A percentile compares a stretch with the other conserved stretches of the same genome.
Evolutionary conservation across 2,113 vertebrate species (phyloP).

Genomic region (Alectura lathami): DNA sequence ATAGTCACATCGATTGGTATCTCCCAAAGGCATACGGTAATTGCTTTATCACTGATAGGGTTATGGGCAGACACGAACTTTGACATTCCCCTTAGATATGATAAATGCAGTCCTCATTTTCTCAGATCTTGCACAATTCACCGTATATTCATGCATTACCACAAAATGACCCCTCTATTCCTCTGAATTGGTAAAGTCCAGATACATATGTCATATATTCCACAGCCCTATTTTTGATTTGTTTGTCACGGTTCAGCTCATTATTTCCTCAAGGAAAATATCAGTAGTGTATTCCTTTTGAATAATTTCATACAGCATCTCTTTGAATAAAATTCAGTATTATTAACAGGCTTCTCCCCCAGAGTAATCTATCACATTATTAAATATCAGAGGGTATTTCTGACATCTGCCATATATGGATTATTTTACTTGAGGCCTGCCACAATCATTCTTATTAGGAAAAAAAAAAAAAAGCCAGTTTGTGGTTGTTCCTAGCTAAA

Average conservation of each 20-base stretch:
- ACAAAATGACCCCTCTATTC: neutral
- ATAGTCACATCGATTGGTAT: constrained; percentile 10
- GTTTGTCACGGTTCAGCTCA: neutral
- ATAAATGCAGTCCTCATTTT: constrained; percentile 42
- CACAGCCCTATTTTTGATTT: neutral
- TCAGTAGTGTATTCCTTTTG: neutral
- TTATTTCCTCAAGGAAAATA: neutral
- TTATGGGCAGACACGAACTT: constrained; percentile 28
- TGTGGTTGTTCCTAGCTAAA: neutral
- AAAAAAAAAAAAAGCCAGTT: neutral
- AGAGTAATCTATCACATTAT: neutral
- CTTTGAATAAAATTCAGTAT: neutral
- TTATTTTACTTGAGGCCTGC: neutral
- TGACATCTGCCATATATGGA: neutral
- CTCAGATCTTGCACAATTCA: constrained; percentile 25
- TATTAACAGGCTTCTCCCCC: neutral
- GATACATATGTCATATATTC: neutral
- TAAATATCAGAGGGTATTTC: neutral
- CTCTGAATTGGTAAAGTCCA: neutral
- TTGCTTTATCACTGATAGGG: constrained; percentile 40
- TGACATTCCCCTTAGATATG: constrained; percentile 22
- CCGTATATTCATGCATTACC: neutral
- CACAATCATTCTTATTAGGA: neutral
- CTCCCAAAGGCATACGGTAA: constrained; percentile 28
- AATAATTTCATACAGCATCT: neutral